Evolutionary conservation across 2,113 vertebrate species (phyloP).

Genomic region (Pyxicephalus adspersus): DNA sequence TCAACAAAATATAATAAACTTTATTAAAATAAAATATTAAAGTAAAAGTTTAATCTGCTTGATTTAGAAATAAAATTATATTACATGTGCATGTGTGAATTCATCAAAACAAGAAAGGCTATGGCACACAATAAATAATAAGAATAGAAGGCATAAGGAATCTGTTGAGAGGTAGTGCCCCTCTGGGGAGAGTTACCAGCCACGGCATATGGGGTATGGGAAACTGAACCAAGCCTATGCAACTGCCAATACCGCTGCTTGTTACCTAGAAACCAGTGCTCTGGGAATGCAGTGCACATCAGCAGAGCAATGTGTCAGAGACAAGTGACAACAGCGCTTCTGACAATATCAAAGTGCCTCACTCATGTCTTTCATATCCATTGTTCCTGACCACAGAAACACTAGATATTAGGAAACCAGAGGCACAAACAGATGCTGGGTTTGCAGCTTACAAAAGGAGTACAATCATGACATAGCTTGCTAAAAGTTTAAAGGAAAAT

Average conservation of each 20-base stretch:
- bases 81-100: conserved; percentile 1
- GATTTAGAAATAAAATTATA: background rate
- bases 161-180: conserved; percentile 91
- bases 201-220: conserved; percentile 96
- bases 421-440: background rate
- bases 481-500: too few relatives aligned
- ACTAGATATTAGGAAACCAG: background rate
- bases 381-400: background rate
- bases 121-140: conserved; percentile 80
- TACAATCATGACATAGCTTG: background rate
- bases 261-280: conserved; percentile 90
- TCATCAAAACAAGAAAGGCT: conserved; percentile 4
- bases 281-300: conserved; percentile 69
- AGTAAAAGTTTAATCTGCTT: background rate
- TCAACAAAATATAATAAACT: too few relatives aligned
- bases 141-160: conserved; percentile 80
- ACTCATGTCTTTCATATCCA: background rate
- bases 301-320: conserved; percentile 69
- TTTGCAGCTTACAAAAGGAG: background rate
- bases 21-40: background rate
- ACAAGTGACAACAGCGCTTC: conserved; percentile 18
- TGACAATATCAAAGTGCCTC: conserved; percentile 1
- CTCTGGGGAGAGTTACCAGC: conserved; percentile 86
- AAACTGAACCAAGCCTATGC: conserved; percentile 80
- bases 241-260: conserved; percentile 80